phyloP scores from a whole-genome alignment of 2,113 vertebrate genomes.

The Corythaeola cristata region DNA sequence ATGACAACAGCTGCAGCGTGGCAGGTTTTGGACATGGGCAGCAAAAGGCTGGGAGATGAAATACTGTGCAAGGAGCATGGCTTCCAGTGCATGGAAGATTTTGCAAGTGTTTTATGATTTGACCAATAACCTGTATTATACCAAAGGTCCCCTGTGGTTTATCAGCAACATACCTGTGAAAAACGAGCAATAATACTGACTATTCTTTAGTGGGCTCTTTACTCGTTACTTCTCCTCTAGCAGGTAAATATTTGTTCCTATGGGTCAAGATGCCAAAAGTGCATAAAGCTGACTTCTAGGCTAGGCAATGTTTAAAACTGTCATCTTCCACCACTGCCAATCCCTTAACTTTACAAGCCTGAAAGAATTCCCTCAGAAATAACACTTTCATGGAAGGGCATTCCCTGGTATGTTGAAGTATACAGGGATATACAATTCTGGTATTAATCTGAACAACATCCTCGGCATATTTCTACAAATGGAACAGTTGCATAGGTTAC shows the following conservation, averaged over 20 bases:
- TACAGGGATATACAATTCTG: neutral
- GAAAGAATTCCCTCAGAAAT: neutral
- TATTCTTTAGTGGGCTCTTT: neutral
- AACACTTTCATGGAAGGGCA: neutral
- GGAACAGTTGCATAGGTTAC: neutral
- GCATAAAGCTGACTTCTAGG: neutral
- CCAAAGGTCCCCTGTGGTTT: neutral
- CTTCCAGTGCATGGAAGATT: neutral
- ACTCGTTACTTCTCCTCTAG: neutral
- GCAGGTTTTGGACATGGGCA: neutral
- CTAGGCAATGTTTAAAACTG: neutral
- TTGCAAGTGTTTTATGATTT: neutral
- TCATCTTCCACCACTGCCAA: neutral
- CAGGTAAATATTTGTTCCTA: neutral
- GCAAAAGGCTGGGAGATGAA: neutral
- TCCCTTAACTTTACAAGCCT: neutral
- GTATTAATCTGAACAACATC: neutral
- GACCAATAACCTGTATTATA: neutral
- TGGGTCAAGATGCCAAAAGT: neutral
- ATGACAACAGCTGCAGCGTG: neutral
- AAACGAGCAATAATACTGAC: neutral
- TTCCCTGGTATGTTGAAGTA: neutral
- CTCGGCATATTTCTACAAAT: neutral
- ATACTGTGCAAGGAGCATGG: neutral
- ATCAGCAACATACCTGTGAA: neutral